Conservation (phyloP, 2,797 vertebrate species). For the Pteronotus mesoamericanus region DNA sequence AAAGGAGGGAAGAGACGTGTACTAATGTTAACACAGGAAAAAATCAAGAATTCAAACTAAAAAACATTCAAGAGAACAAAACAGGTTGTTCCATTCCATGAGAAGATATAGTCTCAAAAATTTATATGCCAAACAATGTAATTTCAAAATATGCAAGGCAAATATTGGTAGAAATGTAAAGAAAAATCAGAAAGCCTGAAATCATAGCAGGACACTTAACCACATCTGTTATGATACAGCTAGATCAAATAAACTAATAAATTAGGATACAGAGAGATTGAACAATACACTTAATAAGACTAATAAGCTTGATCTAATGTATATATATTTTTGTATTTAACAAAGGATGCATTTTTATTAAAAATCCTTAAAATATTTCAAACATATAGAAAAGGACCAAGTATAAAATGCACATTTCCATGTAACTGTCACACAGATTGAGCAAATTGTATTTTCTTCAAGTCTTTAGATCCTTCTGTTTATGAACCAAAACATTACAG, state of each 20-base stretch:
- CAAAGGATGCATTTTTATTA: background rate
- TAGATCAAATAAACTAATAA: background rate
- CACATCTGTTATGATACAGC: background rate
- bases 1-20: background rate
- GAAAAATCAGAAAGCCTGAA: background rate
- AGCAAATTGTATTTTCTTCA: constrained; percentile 6
- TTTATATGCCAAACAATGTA: background rate
- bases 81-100: background rate
- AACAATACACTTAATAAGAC: background rate
- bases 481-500: background rate
- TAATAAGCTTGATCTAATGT: background rate
- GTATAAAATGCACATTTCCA: background rate
- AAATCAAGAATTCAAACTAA: constrained; percentile 19
- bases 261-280: background rate
- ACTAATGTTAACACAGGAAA: background rate
- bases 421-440: background rate
- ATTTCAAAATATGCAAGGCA: constrained; percentile 20
- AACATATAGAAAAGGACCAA: background rate
- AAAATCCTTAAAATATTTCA: constrained; percentile 19
- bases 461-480: background rate
- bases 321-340: background rate
- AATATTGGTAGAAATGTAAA: constrained; percentile 10
- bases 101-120: constrained; percentile 6
- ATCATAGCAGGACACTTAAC: background rate
- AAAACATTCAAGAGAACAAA: constrained; percentile 21